These are phyloP conservation scores for Sitophilus oryzae DNA, from an alignment of 1,140 invertebrate genomes.

Conservation along the genomic window DNA sequence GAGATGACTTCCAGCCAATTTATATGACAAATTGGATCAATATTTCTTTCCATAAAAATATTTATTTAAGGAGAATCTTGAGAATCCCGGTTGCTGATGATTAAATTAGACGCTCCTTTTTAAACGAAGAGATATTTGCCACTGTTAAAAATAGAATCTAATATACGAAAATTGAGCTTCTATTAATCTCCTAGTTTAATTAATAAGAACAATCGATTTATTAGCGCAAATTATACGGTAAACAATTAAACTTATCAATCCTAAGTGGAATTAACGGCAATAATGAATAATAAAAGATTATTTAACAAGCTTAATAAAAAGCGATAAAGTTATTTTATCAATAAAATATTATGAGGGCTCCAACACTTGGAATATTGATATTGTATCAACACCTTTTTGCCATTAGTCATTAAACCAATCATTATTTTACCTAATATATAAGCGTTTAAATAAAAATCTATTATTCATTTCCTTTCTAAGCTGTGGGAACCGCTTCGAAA, in stretches of 20 bases:
- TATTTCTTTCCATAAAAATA: conserved; percentile 45
- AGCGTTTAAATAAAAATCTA: background rate
- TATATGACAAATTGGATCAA: conserved; percentile 44
- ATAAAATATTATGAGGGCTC: background rate
- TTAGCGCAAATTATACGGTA: too few relatives aligned
- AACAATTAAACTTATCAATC: too few relatives aligned
- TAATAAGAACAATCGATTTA: too few relatives aligned
- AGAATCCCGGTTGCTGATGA: conserved; percentile 17
- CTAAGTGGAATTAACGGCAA: too few relatives aligned
- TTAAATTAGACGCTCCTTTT: background rate
- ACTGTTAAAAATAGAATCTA: background rate
- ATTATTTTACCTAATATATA: too few relatives aligned
- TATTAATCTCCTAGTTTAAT: too few relatives aligned
- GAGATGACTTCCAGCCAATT: conserved; percentile 44
- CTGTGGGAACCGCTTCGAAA: background rate
- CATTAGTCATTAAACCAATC: too few relatives aligned
- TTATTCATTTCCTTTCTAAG: background rate
- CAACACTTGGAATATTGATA: background rate
- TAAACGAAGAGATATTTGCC: background rate
- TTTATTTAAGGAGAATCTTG: conserved; percentile 43
- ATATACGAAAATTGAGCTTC: background rate
- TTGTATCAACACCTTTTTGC: too few relatives aligned
- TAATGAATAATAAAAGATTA: background rate
- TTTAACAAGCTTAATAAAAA: background rate
- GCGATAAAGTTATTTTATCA: background rate